Conservation (phyloP, 2,888 invertebrate species). For the Drosophila hamatofila region DNA sequence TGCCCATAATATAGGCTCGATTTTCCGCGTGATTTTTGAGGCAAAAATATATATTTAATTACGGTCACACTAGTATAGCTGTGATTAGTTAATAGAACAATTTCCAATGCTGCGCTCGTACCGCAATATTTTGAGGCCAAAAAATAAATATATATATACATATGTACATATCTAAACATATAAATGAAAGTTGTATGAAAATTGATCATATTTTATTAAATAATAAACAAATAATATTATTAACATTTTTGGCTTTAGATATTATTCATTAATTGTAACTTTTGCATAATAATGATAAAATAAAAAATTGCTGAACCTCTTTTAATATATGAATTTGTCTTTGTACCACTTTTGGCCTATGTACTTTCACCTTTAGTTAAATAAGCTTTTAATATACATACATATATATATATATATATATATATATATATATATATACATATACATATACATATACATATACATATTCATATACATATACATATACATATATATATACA, state of each 20-base stretch:
- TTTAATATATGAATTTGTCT: too few relatives aligned
- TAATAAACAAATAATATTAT: background rate
- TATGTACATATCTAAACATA: too few relatives aligned
- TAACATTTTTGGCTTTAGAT: background rate
- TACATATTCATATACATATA: too few relatives aligned
- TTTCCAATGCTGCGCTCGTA: background rate
- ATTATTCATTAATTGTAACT: background rate
- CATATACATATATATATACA: too few relatives aligned
- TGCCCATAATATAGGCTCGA: background rate
- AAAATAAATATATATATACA: too few relatives aligned
- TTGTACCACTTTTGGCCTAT: too few relatives aligned
- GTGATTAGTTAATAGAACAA: background rate
- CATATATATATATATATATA: background rate
- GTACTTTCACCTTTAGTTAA: too few relatives aligned
- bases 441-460: background rate
- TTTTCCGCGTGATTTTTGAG: background rate
- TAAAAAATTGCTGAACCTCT: background rate
- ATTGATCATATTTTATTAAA: too few relatives aligned
- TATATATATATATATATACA: background rate
- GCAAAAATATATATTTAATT: background rate
- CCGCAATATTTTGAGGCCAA: background rate
- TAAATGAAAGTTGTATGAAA: too few relatives aligned
- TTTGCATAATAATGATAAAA: background rate
- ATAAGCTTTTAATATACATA: too few relatives aligned
- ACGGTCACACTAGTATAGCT: constrained; percentile 6